These are phyloP conservation scores for Notarius lentiginosus DNA, from an alignment of 2,113 vertebrate species.

Conservation along the genomic window DNA sequence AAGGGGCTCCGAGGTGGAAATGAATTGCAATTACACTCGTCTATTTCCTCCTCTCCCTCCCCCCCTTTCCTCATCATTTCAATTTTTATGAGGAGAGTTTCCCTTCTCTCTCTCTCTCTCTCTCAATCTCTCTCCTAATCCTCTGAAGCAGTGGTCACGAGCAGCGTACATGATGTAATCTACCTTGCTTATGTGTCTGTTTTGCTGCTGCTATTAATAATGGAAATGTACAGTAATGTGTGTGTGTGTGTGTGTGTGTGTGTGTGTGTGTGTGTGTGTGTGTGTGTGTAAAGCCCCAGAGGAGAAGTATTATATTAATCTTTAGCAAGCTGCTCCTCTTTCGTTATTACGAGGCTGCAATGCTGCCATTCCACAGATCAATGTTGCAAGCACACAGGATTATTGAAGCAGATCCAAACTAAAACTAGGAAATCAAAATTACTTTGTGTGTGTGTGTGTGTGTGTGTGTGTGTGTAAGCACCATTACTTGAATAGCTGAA, in stretches of 20 bases:
- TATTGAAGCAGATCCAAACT: not conserved
- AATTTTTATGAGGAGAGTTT: slow-evolving; percentile 45
- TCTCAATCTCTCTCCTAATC: not conserved
- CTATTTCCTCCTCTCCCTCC: slow-evolving; percentile 70
- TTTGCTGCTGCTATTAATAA: slow-evolving; percentile 32
- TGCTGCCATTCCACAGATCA: not conserved
- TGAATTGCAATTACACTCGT: slow-evolving; percentile 86
- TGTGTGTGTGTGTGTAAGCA: not conserved
- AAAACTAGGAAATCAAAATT: not conserved
- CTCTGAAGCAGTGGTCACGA: not conserved
- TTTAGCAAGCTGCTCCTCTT: slow-evolving; percentile 8
- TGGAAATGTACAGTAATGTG: slow-evolving; percentile 25
- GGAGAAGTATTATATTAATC: slow-evolving; percentile 23
- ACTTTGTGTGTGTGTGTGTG: not conserved
- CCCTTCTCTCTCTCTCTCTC: not conserved
- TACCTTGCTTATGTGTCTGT: not conserved
- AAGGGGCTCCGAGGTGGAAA: slow-evolving; percentile 75
- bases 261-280: slow-evolving; percentile 28
- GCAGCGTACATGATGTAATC: slow-evolving; percentile 35
- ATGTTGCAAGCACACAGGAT: not conserved
- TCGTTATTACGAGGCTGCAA: slow-evolving; percentile 19
- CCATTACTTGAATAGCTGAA: not conserved
- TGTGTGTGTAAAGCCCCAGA: slow-evolving; percentile 25
- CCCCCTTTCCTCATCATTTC: slow-evolving; percentile 74
- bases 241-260: slow-evolving; percentile 15